Conservation (phyloP, 2,113 vertebrate genomes). For the Amphilophus citrinellus region DNA sequence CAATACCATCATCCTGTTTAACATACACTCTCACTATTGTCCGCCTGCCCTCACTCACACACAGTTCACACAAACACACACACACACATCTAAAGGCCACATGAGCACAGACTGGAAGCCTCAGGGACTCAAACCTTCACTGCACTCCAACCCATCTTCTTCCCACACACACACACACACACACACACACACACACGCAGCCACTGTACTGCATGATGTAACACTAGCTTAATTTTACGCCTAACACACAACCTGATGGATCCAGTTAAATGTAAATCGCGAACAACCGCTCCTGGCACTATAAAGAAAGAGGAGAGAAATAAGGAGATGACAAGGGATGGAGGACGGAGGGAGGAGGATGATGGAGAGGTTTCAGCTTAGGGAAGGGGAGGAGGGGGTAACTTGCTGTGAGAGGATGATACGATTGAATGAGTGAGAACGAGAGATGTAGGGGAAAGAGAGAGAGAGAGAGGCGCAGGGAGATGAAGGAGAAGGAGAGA, state of each 20-base stretch:
- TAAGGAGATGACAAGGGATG: slow-evolving; percentile 46
- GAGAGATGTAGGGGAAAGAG: slow-evolving; percentile 37
- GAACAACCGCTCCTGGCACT: slow-evolving; percentile 18
- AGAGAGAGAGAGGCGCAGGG: slow-evolving; percentile 26
- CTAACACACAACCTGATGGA: slow-evolving; percentile 55
- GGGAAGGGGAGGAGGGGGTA: not conserved
- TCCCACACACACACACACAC: slow-evolving; percentile 19
- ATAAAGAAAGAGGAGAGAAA: slow-evolving; percentile 24
- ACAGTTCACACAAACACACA: slow-evolving; percentile 14
- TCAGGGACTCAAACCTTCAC: slow-evolving; percentile 37
- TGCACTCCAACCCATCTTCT: not conserved
- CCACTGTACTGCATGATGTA: slow-evolving; percentile 43
- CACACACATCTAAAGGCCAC: not conserved
- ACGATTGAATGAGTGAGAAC: slow-evolving; percentile 57
- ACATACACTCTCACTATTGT: slow-evolving; percentile 72
- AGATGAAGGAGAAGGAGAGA: slow-evolving; percentile 62
- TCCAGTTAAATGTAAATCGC: slow-evolving; percentile 50
- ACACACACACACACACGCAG: not conserved
- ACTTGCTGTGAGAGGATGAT: slow-evolving; percentile 55
- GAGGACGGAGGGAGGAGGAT: not conserved
- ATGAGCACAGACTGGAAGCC: not conserved
- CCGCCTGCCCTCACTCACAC: slow-evolving; percentile 32
- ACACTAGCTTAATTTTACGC: slow-evolving; percentile 43
- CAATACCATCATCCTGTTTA: slow-evolving; percentile 74
- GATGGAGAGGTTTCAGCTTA: not conserved